Evolutionary conservation across 2,113 vertebrate species (phyloP).

Genomic region (Podilymbus podiceps): DNA sequence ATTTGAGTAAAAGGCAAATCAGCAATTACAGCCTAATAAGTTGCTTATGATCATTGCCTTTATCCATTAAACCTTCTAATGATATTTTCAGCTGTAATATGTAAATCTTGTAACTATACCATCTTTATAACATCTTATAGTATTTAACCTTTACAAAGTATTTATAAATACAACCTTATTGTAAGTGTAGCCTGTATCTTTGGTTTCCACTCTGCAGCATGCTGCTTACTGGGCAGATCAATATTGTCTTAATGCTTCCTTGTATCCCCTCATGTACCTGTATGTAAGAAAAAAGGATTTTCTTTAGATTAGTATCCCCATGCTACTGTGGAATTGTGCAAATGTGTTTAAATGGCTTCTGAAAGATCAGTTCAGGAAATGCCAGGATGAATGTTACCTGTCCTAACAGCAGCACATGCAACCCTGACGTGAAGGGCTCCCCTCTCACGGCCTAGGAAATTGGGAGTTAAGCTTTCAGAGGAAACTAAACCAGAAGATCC

Average conservation of each 20-base stretch:
- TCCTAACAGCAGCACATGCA: not conserved
- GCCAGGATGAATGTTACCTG: not conserved
- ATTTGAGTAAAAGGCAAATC: not conserved
- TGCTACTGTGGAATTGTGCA: not conserved
- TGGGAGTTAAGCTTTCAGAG: not conserved
- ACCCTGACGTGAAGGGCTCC: not conserved
- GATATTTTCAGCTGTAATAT: not conserved
- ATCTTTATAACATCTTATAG: not conserved
- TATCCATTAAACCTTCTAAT: not conserved
- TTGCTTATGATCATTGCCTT: not conserved
- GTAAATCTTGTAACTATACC: not conserved
- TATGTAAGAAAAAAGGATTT: not conserved
- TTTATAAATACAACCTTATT: not conserved
- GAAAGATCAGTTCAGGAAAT: not conserved
- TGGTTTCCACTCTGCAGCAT: not conserved
- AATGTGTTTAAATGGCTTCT: not conserved
- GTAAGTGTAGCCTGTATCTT: not conserved
- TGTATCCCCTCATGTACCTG: not conserved
- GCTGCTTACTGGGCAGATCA: not conserved
- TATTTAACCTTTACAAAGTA: conserved; percentile 25
- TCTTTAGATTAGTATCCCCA: not conserved
- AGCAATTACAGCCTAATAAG: not conserved
- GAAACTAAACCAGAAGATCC: not conserved
- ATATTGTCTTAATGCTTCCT: not conserved
- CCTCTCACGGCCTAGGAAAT: not conserved